Percentiles rank a stretch among this genome's conserved stretches.
phyloP scores from a whole-genome alignment of 1,140 invertebrate genomes.

The Dermatophagoides farinae region DNA sequence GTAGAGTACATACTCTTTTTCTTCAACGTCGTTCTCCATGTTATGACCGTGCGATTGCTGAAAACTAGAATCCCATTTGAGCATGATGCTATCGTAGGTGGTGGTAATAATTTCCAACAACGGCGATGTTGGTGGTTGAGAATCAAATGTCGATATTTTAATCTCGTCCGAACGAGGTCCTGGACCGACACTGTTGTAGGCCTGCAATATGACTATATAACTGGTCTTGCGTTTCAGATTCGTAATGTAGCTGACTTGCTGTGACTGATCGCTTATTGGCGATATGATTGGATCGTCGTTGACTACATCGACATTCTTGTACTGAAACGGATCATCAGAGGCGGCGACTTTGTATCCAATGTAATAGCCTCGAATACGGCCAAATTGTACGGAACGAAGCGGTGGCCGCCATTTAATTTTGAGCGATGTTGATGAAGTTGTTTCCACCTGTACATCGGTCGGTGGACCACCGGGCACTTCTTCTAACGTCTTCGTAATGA shows the following conservation, averaged over 20 bases:
- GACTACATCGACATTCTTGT: constrained; percentile 21
- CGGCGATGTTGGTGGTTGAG: constrained; percentile 17
- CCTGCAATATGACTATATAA: constrained; percentile 31
- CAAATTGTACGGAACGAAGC: constrained; percentile 10
- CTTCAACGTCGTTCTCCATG: not conserved
- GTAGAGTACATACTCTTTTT: constrained; percentile 8
- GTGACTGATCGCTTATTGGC: not conserved
- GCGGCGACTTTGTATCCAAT: constrained; percentile 27
- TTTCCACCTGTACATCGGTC: constrained; percentile 23
- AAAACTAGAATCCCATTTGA: constrained; percentile 19
- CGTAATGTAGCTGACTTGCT: constrained; percentile 5
- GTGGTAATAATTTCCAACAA: constrained; percentile 14
- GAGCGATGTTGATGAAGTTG: constrained; percentile 27
- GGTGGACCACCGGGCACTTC: constrained; percentile 32
- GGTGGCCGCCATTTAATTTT: constrained; percentile 26
- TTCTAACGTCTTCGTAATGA: constrained; percentile 77
- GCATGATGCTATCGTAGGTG: constrained; percentile 14
- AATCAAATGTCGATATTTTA: constrained; percentile 6
- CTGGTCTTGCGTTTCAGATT: constrained; percentile 24
- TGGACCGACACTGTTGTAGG: constrained; percentile 29
- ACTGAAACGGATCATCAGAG: constrained; percentile 25
- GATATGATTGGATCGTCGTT: not conserved
- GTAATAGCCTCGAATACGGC: constrained; percentile 25
- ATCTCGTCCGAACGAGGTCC: constrained; percentile 26
- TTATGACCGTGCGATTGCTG: not conserved